phyloP scores from a whole-genome alignment of 2,113 vertebrate species.

The Brienomyrus longianalis region DNA sequence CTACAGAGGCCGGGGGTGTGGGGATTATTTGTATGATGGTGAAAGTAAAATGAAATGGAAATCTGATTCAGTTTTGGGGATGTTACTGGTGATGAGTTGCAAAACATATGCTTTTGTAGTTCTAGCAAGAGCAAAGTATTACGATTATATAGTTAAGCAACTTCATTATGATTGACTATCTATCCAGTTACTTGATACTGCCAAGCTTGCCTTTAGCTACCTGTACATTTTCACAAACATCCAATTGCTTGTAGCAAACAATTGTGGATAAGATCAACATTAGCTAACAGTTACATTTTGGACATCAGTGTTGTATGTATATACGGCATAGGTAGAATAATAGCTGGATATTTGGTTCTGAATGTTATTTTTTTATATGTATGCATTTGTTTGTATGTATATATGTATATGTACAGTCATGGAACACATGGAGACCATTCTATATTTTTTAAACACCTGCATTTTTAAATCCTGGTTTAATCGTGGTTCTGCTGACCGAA shows the following conservation, averaged over 20 bases:
- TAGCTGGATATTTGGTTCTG: neutral
- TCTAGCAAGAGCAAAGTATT: neutral
- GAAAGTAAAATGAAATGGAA: neutral
- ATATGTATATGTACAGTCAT: too few relatives aligned
- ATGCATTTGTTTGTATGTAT: neutral
- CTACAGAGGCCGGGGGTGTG: neutral
- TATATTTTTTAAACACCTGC: too few relatives aligned
- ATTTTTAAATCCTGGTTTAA: too few relatives aligned
- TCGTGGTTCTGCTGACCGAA: too few relatives aligned
- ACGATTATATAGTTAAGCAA: neutral
- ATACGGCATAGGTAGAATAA: neutral
- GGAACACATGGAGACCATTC: too few relatives aligned
- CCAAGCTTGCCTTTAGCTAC: neutral
- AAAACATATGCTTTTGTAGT: neutral
- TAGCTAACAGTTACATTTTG: neutral
- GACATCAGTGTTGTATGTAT: neutral
- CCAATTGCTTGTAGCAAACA: neutral
- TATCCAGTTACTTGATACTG: neutral
- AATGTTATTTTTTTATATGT: neutral
- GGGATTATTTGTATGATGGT: neutral
- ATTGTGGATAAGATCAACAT: neutral
- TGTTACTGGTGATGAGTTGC: neutral
- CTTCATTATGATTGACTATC: neutral
- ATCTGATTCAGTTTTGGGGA: neutral
- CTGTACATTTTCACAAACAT: neutral